Evolutionary conservation across 2,113 vertebrate species (phyloP).

Genomic region (Lepus europaeus): DNA sequence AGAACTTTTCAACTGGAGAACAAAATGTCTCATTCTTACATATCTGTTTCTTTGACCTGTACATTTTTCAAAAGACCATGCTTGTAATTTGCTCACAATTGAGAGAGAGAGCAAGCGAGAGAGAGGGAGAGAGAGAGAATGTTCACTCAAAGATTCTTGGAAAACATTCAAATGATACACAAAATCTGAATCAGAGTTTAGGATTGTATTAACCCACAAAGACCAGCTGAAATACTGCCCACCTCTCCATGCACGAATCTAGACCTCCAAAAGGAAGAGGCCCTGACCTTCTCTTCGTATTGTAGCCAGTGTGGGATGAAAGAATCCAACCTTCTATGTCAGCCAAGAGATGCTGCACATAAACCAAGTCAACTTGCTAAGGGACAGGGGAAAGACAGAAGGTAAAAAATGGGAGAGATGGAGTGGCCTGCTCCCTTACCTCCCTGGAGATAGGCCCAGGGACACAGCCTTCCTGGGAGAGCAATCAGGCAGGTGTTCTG

Average conservation of each 20-base stretch:
- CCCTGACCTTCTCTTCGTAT: background rate
- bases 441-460: background rate
- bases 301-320: background rate
- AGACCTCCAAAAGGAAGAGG: background rate
- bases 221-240: background rate
- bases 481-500: background rate
- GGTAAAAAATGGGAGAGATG: background rate
- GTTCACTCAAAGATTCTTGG: background rate
- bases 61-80: background rate
- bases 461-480: background rate
- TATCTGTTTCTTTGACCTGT: background rate
- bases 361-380: background rate
- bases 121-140: background rate
- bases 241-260: background rate
- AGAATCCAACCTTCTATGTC: background rate
- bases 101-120: background rate
- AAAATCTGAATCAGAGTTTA: background rate
- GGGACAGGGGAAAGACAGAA: background rate
- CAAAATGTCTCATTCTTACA: background rate
- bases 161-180: constrained; percentile 42
- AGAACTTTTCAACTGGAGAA: background rate
- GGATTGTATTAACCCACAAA: background rate
- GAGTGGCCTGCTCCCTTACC: background rate
- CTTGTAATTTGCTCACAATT: background rate
- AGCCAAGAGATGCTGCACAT: background rate